Evolutionary conservation across 2,888 invertebrate species (phyloP), one percentile per base, ranked within the genome.

Genomic region (Tridacna crocea): DNA sequence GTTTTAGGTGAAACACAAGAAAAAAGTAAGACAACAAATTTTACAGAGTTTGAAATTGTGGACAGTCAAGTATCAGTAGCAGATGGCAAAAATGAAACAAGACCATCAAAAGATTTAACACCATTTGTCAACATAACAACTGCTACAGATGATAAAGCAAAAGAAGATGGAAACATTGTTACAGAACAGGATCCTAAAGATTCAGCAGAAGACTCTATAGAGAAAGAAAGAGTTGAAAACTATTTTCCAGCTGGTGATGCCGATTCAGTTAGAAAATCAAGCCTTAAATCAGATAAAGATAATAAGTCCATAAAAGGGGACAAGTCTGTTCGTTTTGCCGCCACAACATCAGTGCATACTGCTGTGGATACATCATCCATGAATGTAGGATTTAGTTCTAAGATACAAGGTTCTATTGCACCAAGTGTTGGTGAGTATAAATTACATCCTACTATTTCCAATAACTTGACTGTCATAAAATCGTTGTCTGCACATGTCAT

Each of bases 81-180:
- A 51, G 24, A 19, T 26, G 65, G 61, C 8, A 79, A 70, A 26
- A 70, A 63, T 26, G 47, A 72, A 55, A 66, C 72, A 60, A 61
- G 27, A 66, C 66, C 26, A 13, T 63, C n/a, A 26, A 83, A 80
- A 24, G 82, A 89, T 75, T 75, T 75, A 12, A 83, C 88, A 24
- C 86, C 88, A 61, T 89, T 86, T 78, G 68, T 89, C 51, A 88
- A 89, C 58, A 88, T 89, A 72, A 77, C 87, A 27, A 72, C 75
- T 58, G 79, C 80, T 36, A 11, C 8, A 47, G 48, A 46, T 22
- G 46, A 22, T 27, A 17, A 24, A 55, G 77, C 70, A 72, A 63
- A 61, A 27, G 66, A n/a, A 24, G 75, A 61, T 72, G 26, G 61
- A 22, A 61, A 26, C 13, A 13, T 61, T 19, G 70, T 26, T 60